Conservation (phyloP, 1,140 invertebrate species). For the Drosophila sp. region DNA sequence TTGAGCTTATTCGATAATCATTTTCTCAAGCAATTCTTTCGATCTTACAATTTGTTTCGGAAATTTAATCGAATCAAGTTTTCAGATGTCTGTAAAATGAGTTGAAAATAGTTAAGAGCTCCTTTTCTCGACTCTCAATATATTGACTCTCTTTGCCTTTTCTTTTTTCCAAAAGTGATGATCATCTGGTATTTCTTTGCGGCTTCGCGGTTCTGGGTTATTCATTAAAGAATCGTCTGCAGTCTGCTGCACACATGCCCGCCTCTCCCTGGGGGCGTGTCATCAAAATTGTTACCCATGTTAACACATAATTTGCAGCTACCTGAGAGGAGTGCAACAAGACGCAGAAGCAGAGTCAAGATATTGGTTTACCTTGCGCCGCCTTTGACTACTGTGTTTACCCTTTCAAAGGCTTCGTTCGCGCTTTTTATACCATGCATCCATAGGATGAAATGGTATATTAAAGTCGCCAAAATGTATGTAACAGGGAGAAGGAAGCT, state of each 20-base stretch:
- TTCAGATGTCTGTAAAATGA: no score
- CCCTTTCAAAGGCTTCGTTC: conserved; percentile 16
- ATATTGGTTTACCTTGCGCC: conserved; percentile 38
- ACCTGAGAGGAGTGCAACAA: conserved; percentile 17
- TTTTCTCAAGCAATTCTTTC: no score
- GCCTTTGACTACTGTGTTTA: conserved; percentile 43
- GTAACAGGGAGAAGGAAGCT: no score
- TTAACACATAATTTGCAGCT: conserved; percentile 77
- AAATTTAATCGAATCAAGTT: no score
- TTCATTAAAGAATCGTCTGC: conserved; percentile 2
- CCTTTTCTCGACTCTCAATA: background rate
- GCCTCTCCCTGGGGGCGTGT: conserved; percentile 49
- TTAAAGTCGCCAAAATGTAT: no score
- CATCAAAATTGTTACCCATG: conserved; percentile 54
- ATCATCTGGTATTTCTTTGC: background rate
- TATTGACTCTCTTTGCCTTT: background rate
- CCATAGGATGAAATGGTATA: no score
- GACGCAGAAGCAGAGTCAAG: conserved; percentile 24
- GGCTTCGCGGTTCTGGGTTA: background rate
- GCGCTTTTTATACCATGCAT: no score
- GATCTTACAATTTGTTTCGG: no score
- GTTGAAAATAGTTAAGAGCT: background rate
- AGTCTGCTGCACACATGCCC: conserved; percentile 2
- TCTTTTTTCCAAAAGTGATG: background rate
- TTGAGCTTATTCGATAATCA: no score